Evolutionary conservation across 1,140 invertebrate species (phyloP), one percentile per base, ranked within the genome.

Genomic region (Eciton burchellii): DNA sequence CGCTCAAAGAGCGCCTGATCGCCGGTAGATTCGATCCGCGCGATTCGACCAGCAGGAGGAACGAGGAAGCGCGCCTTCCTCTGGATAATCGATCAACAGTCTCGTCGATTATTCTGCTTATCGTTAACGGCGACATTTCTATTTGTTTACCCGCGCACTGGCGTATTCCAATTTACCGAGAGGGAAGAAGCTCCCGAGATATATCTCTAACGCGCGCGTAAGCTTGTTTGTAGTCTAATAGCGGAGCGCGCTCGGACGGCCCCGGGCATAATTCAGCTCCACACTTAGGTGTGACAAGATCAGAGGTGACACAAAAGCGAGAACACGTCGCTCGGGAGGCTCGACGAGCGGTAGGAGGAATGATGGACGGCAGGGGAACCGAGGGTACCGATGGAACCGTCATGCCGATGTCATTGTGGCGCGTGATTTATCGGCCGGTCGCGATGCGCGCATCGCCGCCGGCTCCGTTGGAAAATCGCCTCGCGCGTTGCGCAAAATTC

Each of bases 401-500:
- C 85, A 74, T 74, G 81, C 85, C 83, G 77, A 84, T 89, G 85
- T 89, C 89, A 89, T 89, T 90, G 87, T 84, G 79, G 77, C 66
- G 41, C 41, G 71, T 90, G 89, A 90, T 90, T 90, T 89, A 90
- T 90, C 63, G 74, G 74, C 60, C 12, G 70, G 11, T 24, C 52
- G 45, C 26, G 47, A 45, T 56, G 82, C 65, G 54, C n/a, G 60
- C 56, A 29, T 68, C 72, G 81, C 73, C 29, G 68, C 2, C 35
- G 6, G 2, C 35, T 35, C 24, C 47, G 73, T 43, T 88, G 73
- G 86, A 90, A 90, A 88, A 90, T 90, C 84, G 71, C 35, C 2
- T 88, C 85, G n/a, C 82, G 84, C 63, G 81, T 91, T 91, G 89
- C 90, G 89, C 73, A 91, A 91, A 89, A 88, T 91, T 91, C 88